Percentiles rank a stretch among this genome's conserved stretches.
Evolutionary conservation across 1,140 invertebrate genomes (phyloP).

Genomic region (Drosophila nigromelanica): DNA sequence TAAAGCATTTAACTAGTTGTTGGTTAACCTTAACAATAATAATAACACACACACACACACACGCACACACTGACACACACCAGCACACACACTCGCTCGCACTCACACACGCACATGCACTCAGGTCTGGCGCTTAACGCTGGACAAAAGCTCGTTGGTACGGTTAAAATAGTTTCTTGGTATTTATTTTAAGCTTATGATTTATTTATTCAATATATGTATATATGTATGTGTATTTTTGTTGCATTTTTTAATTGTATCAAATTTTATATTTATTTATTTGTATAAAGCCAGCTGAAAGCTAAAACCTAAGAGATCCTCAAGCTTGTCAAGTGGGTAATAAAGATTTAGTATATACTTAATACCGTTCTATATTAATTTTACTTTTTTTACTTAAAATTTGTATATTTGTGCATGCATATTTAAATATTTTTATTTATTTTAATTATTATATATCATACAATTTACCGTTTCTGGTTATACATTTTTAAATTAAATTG

Average conservation of each 20-base stretch:
- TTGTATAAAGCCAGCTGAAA: background rate
- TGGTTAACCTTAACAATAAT: slow-evolving; percentile 55
- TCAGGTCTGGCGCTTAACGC: background rate
- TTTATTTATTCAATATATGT: no score
- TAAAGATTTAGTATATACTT: no score
- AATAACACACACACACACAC: slow-evolving; percentile 33
- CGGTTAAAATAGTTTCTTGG: background rate
- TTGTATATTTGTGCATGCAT: no score
- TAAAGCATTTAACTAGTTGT: slow-evolving; percentile 60
- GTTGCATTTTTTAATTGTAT: no score
- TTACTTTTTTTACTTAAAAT: no score
- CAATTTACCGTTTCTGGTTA: background rate
- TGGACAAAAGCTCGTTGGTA: slow-evolving; percentile 2
- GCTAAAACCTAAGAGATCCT: no score
- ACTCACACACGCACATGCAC: background rate
- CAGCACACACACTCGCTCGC: slow-evolving; percentile 4
- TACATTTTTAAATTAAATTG: background rate
- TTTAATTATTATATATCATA: no score
- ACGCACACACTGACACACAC: background rate
- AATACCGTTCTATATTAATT: no score
- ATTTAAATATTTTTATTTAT: no score
- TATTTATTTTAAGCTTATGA: background rate
- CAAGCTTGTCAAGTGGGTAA: no score
- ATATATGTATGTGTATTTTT: no score
- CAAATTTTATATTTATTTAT: no score